phyloP scores from a whole-genome alignment of 2,888 invertebrate genomes.

The Noctua comes region DNA sequence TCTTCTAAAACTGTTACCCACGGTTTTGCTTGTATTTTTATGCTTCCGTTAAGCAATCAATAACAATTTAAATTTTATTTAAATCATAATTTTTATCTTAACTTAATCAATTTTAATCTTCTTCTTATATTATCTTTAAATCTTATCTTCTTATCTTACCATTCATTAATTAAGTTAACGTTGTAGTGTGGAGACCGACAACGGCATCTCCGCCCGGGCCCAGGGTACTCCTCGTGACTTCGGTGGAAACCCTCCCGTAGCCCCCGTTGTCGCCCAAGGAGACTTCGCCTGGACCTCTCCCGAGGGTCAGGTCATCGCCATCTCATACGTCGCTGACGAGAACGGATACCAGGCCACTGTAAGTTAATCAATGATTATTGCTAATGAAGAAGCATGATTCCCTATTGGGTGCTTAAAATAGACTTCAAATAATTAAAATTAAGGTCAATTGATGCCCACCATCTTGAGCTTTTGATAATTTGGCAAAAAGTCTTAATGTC shows the following conservation, averaged over 20 bases:
- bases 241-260: conserved; percentile 83
- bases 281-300: conserved; percentile 90
- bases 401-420: not conserved
- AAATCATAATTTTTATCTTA: no score
- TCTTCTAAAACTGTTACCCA: not conserved
- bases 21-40: not conserved
- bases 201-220: conserved; percentile 91
- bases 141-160: no score
- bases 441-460: conserved; percentile 1
- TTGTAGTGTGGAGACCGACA: conserved; percentile 91
- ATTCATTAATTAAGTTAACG: conserved; percentile 4
- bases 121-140: no score
- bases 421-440: not conserved
- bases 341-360: conserved; percentile 92
- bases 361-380: conserved; percentile 6
- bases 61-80: not conserved
- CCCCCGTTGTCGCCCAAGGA: conserved; percentile 87
- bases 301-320: conserved; percentile 89
- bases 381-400: not conserved
- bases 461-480: conserved; percentile 10
- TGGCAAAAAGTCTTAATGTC: conserved; percentile 15
- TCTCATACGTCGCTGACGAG: conserved; percentile 92
- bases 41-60: not conserved
- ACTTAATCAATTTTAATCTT: no score
- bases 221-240: conserved; percentile 89